These are phyloP conservation scores for Eclectus roratus DNA, from an alignment of 2,113 vertebrate genomes.

Conservation along the genomic window DNA sequence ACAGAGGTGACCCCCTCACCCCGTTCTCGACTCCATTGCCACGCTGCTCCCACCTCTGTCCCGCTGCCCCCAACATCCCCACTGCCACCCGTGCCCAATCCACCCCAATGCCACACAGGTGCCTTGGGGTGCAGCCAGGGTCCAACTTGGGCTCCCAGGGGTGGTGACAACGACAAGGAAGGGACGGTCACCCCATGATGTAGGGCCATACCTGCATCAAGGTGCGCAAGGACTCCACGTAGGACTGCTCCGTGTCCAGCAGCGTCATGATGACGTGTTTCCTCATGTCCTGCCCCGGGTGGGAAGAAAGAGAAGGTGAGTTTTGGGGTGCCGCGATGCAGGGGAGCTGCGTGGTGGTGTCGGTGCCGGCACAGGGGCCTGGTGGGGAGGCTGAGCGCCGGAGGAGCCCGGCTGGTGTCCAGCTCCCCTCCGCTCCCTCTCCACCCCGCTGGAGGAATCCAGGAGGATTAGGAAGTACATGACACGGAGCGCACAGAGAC, in stretches of 20 bases:
- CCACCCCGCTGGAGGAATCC: conserved; percentile 49
- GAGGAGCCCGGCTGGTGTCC: conserved; percentile 1
- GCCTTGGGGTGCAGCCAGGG: too few species aligned
- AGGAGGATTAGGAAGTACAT: conserved; percentile 67
- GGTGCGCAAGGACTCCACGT: conserved; percentile 94
- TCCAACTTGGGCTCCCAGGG: rapidly evolving
- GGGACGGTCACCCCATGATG: rapidly evolving
- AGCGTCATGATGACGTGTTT: conserved; percentile 98
- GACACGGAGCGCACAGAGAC: conserved; percentile 54
- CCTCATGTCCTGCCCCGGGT: conserved; percentile 90
- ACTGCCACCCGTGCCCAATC: background rate
- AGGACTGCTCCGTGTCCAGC: conserved; percentile 95
- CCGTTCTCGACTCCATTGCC: rapidly evolving
- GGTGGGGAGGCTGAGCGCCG: background rate
- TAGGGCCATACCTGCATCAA: conserved; percentile 86
- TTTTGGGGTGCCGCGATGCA: background rate
- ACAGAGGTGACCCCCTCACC: background rate
- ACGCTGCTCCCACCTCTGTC: background rate
- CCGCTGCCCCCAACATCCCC: background rate
- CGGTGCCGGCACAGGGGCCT: background rate
- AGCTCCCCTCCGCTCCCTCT: conserved; percentile 46
- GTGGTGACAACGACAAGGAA: background rate
- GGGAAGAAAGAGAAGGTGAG: background rate
- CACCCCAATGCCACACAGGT: rapidly evolving
- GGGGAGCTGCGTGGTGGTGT: background rate